A percentile compares a stretch with the other conserved stretches of the same genome.
These are phyloP conservation scores for Rhabdornis inornatus DNA, from an alignment of 2,113 vertebrate genomes.

Conservation along the genomic window DNA sequence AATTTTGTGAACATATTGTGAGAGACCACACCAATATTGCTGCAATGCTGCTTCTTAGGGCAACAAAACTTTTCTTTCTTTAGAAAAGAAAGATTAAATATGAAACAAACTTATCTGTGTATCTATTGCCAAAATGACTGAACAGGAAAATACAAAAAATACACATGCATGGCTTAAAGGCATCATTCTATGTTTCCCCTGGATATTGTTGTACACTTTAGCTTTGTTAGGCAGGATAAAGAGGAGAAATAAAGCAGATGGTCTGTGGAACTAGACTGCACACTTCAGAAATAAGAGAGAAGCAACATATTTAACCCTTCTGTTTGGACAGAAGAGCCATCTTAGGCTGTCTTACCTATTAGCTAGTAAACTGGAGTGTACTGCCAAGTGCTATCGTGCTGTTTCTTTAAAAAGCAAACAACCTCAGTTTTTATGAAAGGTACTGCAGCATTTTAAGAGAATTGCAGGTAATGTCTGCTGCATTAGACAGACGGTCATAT, in stretches of 20 bases:
- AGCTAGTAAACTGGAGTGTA: constrained; percentile 21
- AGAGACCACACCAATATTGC: not conserved
- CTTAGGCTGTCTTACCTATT: constrained; percentile 48
- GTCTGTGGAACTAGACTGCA: constrained; percentile 55
- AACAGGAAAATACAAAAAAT: not conserved
- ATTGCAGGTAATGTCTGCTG: constrained; percentile 17
- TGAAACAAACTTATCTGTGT: not conserved
- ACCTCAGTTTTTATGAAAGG: constrained; percentile 12
- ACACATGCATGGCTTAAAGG: not conserved
- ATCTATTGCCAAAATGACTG: not conserved
- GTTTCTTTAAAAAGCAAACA: constrained; percentile 43
- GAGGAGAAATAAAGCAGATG: constrained; percentile 36
- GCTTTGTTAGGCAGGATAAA: constrained; percentile 12
- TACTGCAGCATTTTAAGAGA: constrained; percentile 39
- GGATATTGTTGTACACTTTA: constrained; percentile 12
- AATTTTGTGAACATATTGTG: not conserved
- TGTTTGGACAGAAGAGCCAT: constrained; percentile 57
- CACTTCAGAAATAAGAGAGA: constrained; percentile 55
- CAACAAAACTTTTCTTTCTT: not conserved
- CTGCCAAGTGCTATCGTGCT: constrained; percentile 33
- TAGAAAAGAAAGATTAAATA: not conserved
- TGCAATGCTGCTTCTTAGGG: not conserved
- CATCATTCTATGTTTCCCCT: not conserved
- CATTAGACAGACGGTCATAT: not conserved
- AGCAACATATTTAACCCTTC: constrained; percentile 39